Evolutionary conservation across 2,113 vertebrate genomes (phyloP).

Genomic region (Fulica atra): DNA sequence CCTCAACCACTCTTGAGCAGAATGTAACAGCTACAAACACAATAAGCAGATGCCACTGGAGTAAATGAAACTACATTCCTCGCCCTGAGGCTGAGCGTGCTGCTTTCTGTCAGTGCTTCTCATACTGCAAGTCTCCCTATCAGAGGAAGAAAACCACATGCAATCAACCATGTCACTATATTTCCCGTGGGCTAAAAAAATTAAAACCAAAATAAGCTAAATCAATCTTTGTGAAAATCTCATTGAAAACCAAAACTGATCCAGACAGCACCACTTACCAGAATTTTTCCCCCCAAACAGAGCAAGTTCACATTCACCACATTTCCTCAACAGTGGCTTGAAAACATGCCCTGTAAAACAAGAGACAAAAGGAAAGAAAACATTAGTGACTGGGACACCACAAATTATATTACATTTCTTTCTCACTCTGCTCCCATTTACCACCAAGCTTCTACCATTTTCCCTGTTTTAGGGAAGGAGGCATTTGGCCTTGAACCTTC

Average conservation of each 20-base stretch:
- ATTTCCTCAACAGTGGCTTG: constrained; percentile 36
- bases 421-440: background rate
- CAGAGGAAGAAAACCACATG: background rate
- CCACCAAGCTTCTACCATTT: background rate
- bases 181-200: background rate
- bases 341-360: constrained; percentile 40
- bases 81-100: background rate
- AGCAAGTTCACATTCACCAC: constrained; percentile 63
- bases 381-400: background rate
- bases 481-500: constrained; percentile 4
- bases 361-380: background rate
- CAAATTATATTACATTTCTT: background rate
- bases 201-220: background rate
- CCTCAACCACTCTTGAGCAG: background rate
- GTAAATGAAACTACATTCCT: constrained; percentile 53
- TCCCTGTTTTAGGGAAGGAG: background rate
- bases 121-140: background rate
- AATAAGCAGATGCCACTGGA: constrained; percentile 37
- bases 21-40: constrained; percentile 25
- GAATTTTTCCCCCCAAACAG: background rate
- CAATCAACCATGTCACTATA: background rate
- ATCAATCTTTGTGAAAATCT: background rate
- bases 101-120: constrained; percentile 35
- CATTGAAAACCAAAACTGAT: background rate
- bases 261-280: constrained; percentile 50